Percentiles rank a stretch among this genome's conserved stretches.
These are phyloP conservation scores for Nowickia ferox DNA, from an alignment of 2,888 invertebrate species.

Conservation along the genomic window DNA sequence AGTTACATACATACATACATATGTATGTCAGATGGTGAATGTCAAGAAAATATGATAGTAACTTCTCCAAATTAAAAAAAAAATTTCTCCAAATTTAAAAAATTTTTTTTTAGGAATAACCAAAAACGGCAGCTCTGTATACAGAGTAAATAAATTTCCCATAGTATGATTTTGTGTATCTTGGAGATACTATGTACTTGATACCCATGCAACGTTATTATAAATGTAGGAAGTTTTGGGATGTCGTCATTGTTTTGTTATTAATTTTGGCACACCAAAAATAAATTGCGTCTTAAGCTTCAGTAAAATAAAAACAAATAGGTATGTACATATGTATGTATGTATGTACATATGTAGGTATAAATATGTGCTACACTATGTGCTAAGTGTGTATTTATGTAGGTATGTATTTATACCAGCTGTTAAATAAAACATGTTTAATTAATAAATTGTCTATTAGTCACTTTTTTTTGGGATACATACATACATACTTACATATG, in stretches of 20 bases:
- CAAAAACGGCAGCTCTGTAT: too few relatives aligned
- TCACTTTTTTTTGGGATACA: constrained; percentile 24
- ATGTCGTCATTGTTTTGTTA: constrained; percentile 40
- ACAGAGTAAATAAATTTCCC: too few relatives aligned
- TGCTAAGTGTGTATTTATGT: too few relatives aligned
- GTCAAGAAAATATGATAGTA: too few relatives aligned
- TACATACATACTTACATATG: too few relatives aligned
- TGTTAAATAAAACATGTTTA: constrained; percentile 41
- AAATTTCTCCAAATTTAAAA: too few relatives aligned
- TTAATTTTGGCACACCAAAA: constrained; percentile 25
- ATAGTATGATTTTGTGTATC: background rate
- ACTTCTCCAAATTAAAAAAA: too few relatives aligned
- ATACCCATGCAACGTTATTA: background rate
- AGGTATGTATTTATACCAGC: constrained; percentile 12
- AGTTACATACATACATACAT: too few relatives aligned
- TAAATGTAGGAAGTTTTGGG: constrained; percentile 14
- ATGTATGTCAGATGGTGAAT: too few relatives aligned
- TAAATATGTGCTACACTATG: too few relatives aligned
- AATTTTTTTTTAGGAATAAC: too few relatives aligned
- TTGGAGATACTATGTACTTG: background rate
- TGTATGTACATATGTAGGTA: background rate
- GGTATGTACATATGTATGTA: background rate
- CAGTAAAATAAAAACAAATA: background rate
- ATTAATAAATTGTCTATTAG: constrained; percentile 23
- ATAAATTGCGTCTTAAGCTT: constrained; percentile 45